Evolutionary conservation across 2,113 vertebrate species (phyloP).

Genomic region (Dasypus novemcinctus): DNA sequence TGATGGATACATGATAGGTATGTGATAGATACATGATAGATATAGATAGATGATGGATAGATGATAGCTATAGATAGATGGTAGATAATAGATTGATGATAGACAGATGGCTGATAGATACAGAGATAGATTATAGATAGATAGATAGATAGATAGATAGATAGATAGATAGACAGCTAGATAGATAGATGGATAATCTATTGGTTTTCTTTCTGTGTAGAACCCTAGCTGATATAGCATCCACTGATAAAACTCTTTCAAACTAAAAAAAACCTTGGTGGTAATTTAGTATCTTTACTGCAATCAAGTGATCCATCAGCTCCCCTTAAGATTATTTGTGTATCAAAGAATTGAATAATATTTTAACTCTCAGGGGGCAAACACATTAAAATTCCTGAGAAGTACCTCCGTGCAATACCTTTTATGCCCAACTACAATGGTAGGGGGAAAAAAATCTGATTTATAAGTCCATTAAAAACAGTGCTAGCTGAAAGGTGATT

Average conservation of each 20-base stretch:
- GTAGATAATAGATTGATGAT: too few species aligned
- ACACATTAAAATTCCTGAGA: not conserved
- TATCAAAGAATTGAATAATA: not conserved
- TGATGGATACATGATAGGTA: too few species aligned
- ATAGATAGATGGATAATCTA: too few species aligned
- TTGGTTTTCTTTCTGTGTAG: too few species aligned
- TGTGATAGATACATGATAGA: too few species aligned
- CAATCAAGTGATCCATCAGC: not conserved
- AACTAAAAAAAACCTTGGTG: not conserved
- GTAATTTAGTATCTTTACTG: not conserved
- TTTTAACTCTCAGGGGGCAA: not conserved
- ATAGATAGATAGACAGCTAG: too few species aligned
- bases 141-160: too few species aligned
- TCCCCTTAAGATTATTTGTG: not conserved
- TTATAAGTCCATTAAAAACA: not conserved
- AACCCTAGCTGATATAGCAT: too few species aligned
- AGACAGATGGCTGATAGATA: too few species aligned
- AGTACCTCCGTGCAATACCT: not conserved
- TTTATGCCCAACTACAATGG: not conserved
- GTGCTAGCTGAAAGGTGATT: not conserved
- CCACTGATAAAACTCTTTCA: not conserved
- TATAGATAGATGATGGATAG: too few species aligned
- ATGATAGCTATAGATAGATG: too few species aligned
- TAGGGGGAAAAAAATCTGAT: not conserved
- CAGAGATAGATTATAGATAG: too few species aligned